Evolutionary conservation across 2,797 vertebrate genomes (phyloP).

Genomic region (Pitangus sulphuratus): DNA sequence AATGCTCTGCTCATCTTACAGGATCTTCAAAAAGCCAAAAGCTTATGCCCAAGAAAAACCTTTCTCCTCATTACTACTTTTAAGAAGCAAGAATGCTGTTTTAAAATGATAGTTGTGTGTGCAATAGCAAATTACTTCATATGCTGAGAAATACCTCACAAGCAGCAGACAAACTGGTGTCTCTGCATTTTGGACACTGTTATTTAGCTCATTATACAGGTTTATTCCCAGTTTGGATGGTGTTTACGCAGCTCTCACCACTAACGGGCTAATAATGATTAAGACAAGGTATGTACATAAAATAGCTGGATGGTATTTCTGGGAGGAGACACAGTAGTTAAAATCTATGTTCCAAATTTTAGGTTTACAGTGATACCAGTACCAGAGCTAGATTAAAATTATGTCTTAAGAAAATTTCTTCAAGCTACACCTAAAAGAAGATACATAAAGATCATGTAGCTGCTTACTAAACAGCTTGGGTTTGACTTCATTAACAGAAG

Average conservation of each 20-base stretch:
- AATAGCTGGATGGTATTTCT: not conserved
- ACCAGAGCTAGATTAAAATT: not conserved
- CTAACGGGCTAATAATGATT: not conserved
- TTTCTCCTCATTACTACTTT: not conserved
- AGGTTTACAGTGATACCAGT: not conserved
- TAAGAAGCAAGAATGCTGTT: not conserved
- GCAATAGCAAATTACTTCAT: not conserved
- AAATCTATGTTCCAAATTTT: not conserved
- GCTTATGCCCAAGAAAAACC: not conserved
- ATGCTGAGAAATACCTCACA: not conserved
- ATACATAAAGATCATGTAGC: not conserved
- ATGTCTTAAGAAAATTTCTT: not conserved
- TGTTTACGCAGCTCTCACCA: not conserved
- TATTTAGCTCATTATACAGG: not conserved
- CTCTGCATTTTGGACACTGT: not conserved
- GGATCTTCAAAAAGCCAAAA: not conserved
- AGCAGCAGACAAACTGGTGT: not conserved
- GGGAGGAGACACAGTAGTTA: not conserved
- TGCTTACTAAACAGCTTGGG: not conserved
- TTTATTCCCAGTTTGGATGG: not conserved
- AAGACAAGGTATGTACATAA: not conserved
- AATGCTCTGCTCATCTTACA: not conserved
- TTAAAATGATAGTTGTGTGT: not conserved
- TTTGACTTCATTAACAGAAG: not conserved
- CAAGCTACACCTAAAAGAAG: not conserved